Evolutionary conservation across 2,888 invertebrate species (phyloP).

Genomic region (Isoperla grammatica): DNA sequence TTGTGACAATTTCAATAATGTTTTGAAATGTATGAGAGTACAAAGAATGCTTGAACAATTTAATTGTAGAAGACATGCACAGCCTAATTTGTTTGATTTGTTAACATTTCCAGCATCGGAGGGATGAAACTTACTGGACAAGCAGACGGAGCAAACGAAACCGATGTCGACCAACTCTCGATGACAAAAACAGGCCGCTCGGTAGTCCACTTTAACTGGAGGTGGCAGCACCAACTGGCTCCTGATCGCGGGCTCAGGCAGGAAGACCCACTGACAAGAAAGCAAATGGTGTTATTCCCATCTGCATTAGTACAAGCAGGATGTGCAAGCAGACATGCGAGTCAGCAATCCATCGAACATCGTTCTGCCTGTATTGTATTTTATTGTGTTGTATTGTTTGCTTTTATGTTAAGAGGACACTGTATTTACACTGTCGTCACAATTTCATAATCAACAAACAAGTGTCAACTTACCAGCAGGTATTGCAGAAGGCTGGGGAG

Average conservation of each 20-base stretch:
- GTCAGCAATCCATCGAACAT: no score
- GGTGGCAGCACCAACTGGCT: conserved; percentile 82
- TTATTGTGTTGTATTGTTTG: no score
- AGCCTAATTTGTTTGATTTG: not conserved
- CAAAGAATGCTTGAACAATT: not conserved
- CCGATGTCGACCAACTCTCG: conserved; percentile 91
- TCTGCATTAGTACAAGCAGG: no score
- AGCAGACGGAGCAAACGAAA: conserved; percentile 95
- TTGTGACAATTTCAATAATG: no score
- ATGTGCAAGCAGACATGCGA: no score
- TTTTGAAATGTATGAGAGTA: no score
- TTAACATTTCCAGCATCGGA: not conserved
- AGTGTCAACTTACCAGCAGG: conserved; percentile 56
- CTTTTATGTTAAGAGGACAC: not conserved
- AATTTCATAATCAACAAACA: conserved; percentile 14
- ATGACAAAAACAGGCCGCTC: conserved; percentile 98
- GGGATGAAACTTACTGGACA: conserved; percentile 68
- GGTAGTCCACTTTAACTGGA: conserved; percentile 86
- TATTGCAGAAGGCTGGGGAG: conserved; percentile 82
- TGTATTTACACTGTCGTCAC: not conserved
- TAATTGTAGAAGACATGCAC: conserved; percentile 12
- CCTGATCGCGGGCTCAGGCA: conserved; percentile 77
- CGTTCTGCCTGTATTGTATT: no score
- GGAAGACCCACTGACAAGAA: conserved; percentile 76
- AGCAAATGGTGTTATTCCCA: no score